These are phyloP conservation scores for Frankliniella fusca DNA, from an alignment of 2,888 invertebrate genomes.

Conservation along the genomic window DNA sequence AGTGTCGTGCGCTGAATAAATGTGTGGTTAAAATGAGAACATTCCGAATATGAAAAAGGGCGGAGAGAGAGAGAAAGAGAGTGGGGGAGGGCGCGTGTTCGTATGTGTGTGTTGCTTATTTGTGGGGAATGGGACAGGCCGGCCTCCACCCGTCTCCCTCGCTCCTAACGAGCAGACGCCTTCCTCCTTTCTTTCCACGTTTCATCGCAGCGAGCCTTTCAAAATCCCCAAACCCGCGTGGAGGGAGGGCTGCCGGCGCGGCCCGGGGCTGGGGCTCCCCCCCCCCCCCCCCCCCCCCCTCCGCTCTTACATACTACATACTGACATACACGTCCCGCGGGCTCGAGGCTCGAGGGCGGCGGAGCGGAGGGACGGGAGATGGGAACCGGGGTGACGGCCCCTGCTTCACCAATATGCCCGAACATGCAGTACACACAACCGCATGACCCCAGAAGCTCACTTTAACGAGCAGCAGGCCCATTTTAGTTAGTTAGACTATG, in stretches of 20 bases:
- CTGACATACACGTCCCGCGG: too few relatives aligned
- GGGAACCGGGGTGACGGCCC: too few relatives aligned
- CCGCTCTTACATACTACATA: neutral
- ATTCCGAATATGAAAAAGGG: slow-evolving; percentile 7
- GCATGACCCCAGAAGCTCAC: too few relatives aligned
- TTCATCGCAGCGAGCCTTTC: slow-evolving; percentile 7
- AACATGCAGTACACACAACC: too few relatives aligned
- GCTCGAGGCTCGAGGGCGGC: too few relatives aligned
- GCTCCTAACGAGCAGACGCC: neutral
- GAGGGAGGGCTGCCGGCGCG: neutral
- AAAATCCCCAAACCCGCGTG: neutral
- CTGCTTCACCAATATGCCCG: too few relatives aligned
- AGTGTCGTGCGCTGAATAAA: slow-evolving; percentile 9
- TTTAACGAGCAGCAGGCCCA: too few relatives aligned
- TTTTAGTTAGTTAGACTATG: too few relatives aligned
- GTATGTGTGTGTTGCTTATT: slow-evolving; percentile 10
- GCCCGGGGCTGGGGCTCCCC: neutral
- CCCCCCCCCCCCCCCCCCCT: neutral
- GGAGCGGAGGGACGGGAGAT: too few relatives aligned
- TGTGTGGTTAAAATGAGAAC: slow-evolving; percentile 20
- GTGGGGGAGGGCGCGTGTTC: neutral
- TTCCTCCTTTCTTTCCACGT: neutral
- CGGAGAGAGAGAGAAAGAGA: neutral
- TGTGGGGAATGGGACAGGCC: slow-evolving; percentile 3
- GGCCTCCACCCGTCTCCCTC: neutral